Percentiles rank a stretch among this genome's conserved stretches.
Conservation (phyloP, 2,113 vertebrate species). For the Falcunculus frontatus region DNA sequence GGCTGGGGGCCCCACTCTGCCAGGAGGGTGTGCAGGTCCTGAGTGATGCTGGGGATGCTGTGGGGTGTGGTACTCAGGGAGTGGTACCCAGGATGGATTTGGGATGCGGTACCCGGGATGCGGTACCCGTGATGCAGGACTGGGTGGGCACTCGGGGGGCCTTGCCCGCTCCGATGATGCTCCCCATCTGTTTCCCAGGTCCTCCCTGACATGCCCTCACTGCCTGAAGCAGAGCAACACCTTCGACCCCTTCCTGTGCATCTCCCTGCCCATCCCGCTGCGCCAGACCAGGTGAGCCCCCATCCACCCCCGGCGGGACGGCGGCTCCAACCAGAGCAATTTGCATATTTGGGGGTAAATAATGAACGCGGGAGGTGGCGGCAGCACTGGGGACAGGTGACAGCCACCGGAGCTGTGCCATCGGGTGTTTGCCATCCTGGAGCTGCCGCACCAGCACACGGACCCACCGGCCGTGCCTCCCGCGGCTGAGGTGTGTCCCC, state of each 20-base stretch:
- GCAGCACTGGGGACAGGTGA: fast-evolving
- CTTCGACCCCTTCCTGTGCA: conserved; percentile 91
- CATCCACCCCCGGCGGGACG: fast-evolving
- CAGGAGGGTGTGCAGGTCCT: fast-evolving
- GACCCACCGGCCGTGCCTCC: fast-evolving
- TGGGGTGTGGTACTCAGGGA: background rate
- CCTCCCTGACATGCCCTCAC: conserved; percentile 93
- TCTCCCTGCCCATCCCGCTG: conserved; percentile 90
- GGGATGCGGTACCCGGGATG: background rate
- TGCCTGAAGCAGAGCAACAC: conserved; percentile 97
- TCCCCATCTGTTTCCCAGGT: conserved; percentile 63
- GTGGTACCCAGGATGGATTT: background rate
- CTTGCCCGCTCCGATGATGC: fast-evolving
- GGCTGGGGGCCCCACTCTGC: too few relatives aligned
- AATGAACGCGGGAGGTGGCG: fast-evolving
- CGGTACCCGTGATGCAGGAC: background rate
- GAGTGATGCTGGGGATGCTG: background rate
- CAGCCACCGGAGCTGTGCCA: fast-evolving
- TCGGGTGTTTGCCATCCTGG: fast-evolving
- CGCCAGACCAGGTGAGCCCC: conserved; percentile 87
- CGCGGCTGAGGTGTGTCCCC: background rate
- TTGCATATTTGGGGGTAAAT: fast-evolving
- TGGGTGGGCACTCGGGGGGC: background rate
- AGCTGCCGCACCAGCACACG: fast-evolving
- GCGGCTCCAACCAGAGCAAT: fast-evolving